These are phyloP conservation scores for Gulo gulo DNA, from an alignment of 2,113 vertebrate species.

Conservation along the genomic window DNA sequence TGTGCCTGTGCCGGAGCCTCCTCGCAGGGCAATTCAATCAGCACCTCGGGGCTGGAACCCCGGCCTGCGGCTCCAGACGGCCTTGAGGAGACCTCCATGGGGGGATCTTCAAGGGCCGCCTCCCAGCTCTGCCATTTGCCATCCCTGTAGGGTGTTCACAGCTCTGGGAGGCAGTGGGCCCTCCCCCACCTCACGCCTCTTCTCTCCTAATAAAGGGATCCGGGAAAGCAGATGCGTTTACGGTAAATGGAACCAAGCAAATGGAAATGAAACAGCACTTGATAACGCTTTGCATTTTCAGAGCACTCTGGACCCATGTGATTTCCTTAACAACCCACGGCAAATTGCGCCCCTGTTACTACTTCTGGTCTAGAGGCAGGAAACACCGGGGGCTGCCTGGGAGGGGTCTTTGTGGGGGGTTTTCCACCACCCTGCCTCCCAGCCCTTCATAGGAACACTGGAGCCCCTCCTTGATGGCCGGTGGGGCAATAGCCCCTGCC, in stretches of 20 bases:
- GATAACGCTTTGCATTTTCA: not conserved
- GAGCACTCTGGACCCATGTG: not conserved
- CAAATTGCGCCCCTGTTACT: not conserved
- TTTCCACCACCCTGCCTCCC: not conserved
- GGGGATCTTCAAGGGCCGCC: not conserved
- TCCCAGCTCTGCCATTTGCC: fast-evolving
- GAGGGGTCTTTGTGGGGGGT: not conserved
- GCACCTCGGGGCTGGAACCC: too few species aligned
- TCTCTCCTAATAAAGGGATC: not conserved
- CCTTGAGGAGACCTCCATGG: not conserved
- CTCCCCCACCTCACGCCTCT: not conserved
- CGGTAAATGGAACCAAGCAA: not conserved
- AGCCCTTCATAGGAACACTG: not conserved
- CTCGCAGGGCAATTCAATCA: not conserved
- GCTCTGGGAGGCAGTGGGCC: not conserved
- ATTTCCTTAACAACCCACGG: not conserved
- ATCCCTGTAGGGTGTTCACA: not conserved
- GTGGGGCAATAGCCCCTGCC: not conserved
- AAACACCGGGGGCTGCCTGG: not conserved
- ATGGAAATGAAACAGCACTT: not conserved
- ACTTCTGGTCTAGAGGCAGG: not conserved
- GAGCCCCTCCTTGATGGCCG: fast-evolving
- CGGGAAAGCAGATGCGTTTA: not conserved
- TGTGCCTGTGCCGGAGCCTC: not conserved
- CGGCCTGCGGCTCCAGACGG: too few species aligned